Evolutionary conservation across 2,888 invertebrate species (phyloP).

Genomic region (Parnassius mnemosyne): DNA sequence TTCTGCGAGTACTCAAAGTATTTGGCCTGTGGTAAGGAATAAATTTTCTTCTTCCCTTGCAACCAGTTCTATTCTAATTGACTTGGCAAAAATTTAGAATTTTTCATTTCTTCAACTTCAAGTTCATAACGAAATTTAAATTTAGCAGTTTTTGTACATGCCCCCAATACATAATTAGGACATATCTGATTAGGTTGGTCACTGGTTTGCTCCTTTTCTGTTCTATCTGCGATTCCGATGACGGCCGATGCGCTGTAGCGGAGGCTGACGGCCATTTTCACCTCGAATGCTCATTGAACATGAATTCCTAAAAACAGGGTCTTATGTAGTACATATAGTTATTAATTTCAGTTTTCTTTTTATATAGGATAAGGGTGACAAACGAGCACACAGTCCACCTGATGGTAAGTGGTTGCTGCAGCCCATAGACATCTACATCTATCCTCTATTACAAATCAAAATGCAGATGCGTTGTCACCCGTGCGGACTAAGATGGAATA

Average conservation of each 20-base stretch:
- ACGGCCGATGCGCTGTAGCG: too few relatives aligned
- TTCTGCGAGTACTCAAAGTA: slow-evolving; percentile 40
- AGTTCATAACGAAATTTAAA: slow-evolving; percentile 60
- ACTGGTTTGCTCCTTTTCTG: slow-evolving; percentile 34
- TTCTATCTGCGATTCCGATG: slow-evolving; percentile 39
- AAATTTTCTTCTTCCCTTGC: slow-evolving; percentile 59
- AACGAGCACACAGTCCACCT: too few relatives aligned
- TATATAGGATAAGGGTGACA: too few relatives aligned
- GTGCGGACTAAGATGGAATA: too few relatives aligned
- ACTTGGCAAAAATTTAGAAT: slow-evolving; percentile 66
- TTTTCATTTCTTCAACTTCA: slow-evolving; percentile 57
- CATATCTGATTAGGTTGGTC: slow-evolving; percentile 45
- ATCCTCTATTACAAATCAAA: too few relatives aligned
- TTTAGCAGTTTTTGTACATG: slow-evolving; percentile 50
- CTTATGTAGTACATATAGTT: neutral
- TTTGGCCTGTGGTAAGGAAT: slow-evolving; percentile 43
- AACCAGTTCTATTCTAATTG: slow-evolving; percentile 61
- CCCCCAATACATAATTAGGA: slow-evolving; percentile 64
- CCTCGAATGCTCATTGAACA: slow-evolving; percentile 42
- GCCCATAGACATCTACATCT: too few relatives aligned
- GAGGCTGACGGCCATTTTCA: slow-evolving; percentile 59
- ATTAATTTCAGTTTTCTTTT: neutral
- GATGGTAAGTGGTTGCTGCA: too few relatives aligned
- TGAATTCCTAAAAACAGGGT: slow-evolving; percentile 13
- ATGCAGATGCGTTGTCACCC: too few relatives aligned